Evolutionary conservation across 1,140 invertebrate genomes (phyloP), one percentile per base, ranked within the genome.

Genomic region (Hormaphis cornu): DNA sequence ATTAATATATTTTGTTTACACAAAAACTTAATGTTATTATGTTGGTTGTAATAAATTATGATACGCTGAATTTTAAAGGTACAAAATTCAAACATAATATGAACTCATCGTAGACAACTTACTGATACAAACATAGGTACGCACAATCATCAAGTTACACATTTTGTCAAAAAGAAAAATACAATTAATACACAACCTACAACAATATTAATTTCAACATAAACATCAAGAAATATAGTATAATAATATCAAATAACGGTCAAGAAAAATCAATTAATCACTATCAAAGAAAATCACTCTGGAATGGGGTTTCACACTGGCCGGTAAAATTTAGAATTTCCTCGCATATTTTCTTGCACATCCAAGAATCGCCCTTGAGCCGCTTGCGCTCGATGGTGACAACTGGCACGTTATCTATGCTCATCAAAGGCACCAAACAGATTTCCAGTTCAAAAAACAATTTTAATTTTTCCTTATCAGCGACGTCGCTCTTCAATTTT

Each of bases 271-370:
- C 44, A 8, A 35, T 22, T 40, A 58, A 24, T 12, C 3, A 4
- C 7, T 24, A 40, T 28, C 50, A 24, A 44, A 69, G 26, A 52
- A 53, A 53, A n/a, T 59, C 5, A 44, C 30, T 71, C 58, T 46
- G 42, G 22, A 46, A 66, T 66, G 16, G n/a, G n/a, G 61, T 66
- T 48, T 66, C 61, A 48, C 61, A 66, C 22, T 66, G 48, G 28
- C 50, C 70, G 20, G 74, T 73, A 26, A 75, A 56, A 40, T 69
- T 70, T 4, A 93, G 79, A 37, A 93, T 84, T 78, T 93, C 85
- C 78, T 93, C 90, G 75, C 89, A 91, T n/a, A 91, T 83, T 71
- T 83, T 85, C 76, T 93, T 93, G 76, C 93, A 93, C 69, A 87
- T 85, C 89, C 90, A 93, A 3, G 86, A 84, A 76, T 93, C 88